These are phyloP conservation scores for Pteropus rufus DNA, from an alignment of 2,797 vertebrate species.

Conservation along the genomic window DNA sequence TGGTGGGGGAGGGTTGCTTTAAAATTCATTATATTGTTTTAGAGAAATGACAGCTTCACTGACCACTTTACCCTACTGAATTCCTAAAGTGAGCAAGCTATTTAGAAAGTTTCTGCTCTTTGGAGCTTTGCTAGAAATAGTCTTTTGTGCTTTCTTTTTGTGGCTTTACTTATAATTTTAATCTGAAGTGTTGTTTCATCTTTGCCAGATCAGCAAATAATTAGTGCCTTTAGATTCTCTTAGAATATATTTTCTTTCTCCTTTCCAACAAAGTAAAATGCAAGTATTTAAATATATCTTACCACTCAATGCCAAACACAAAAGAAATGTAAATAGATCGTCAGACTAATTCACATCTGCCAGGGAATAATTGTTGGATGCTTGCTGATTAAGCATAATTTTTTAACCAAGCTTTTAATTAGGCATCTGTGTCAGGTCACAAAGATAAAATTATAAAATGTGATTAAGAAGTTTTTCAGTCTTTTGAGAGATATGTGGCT, in stretches of 20 bases:
- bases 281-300: conserved; percentile 79
- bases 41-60: conserved; percentile 46
- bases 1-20: background rate
- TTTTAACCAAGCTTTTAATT: conserved; percentile 77
- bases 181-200: conserved; percentile 67
- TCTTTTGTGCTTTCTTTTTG: conserved; percentile 61
- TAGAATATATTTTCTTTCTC: conserved; percentile 71
- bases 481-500: conserved; percentile 4
- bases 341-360: conserved; percentile 80
- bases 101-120: conserved; percentile 50
- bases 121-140: conserved; percentile 37
- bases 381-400: conserved; percentile 78
- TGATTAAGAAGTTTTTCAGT: conserved; percentile 27
- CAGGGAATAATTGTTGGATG: conserved; percentile 76
- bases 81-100: conserved; percentile 42
- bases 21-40: conserved; percentile 59
- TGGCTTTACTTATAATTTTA: conserved; percentile 72
- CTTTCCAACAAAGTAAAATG: conserved; percentile 71
- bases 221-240: conserved; percentile 78
- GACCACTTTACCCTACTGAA: conserved; percentile 30
- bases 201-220: conserved; percentile 81
- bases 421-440: conserved; percentile 74
- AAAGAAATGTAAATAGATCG: conserved; percentile 79
- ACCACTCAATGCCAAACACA: conserved; percentile 75
- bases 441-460: conserved; percentile 47